Base-by-base conservation (phyloP, 2,888 invertebrate species). In the Cryptops parisi region DNA sequence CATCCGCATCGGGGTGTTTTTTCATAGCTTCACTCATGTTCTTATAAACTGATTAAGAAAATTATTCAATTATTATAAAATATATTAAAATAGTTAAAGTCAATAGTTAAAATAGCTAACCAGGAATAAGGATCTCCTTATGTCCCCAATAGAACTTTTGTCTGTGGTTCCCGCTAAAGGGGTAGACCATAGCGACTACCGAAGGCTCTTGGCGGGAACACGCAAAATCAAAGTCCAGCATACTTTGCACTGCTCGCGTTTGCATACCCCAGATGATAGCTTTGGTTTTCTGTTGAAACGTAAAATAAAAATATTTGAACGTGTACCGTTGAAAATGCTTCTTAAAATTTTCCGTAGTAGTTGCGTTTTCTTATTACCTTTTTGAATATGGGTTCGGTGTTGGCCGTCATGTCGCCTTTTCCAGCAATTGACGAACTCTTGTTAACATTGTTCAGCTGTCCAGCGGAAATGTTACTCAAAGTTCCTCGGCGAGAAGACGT, bases 111-210 rank as follows among this genome's bases (percentile, higher is more conserved):
- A 44, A 44, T 22, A 45, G 25, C 2, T 21, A 22, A 71, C 70
- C 70, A 59, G 81, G 85, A 64, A 93, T 81, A 24, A 93, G 78
- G 47, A 94, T 84, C 68, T 97, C 97, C 68, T 96, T 93, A 72
- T 98, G 97, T 1, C 98, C 98, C 83, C 96, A 98, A 70, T 99
- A 99, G 74, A 90, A 98, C 70, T 98, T 99, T 72, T 96, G 96
- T 67, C 94, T 96, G 72, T 98, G 97, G 70, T 98, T 96, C 41
- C 70, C 71, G 0, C 94, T 94, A 72, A 98, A 94, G 0, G 98
- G 98, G 72, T 98, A 98, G 33, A 97, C 91, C 68, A 97, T 86
- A 26, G 96, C 96, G 1, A 90, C 93, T 1, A 98, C 77, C 1
- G 75, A 75, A 1, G 96, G 96, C 64, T 86, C 84, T 50, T 77